Base-by-base conservation (phyloP, 2,888 invertebrate genomes). In the Hydrotaea diabolus region DNA sequence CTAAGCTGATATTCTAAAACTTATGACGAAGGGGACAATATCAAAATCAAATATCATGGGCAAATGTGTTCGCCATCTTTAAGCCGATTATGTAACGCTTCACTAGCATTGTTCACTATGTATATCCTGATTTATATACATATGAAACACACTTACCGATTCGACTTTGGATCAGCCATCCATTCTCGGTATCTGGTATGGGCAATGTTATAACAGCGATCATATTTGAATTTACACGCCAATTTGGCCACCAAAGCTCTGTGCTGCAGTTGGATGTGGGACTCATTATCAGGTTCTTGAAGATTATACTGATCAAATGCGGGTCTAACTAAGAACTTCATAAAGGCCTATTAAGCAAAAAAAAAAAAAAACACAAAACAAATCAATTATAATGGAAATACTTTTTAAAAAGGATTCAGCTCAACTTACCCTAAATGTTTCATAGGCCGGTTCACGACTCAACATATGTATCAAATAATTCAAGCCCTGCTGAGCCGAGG, bases 381-480 rank as follows among this genome's bases (percentile, higher is more conserved):
- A 2, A 7, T 31, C 31, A 31, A 31, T 31, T 31, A 31, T 4
- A 31, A 4, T 31, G 31, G 31, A 2, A 31, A 31, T 4, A 2
- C 31, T 7, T 4, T 31, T 4, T 31, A 2, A 31, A 7, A 31
- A 31, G 31, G 7, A 31, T n/a, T 31, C 31, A 31, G 31, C 31
- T 31, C 19, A 13, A 43, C 89, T 89, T 91, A 94, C 95, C 91
- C 94, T 93, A 88, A 94, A 95, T 0, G 93, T 91, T 79, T 94
- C 95, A 89, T 93, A 95, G 59, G 93, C 93, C 2, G 94, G 93
- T 17, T 94, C 94, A n/a, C 93, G 92, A 19, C 93, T 92, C 66
- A 95, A 88, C 93, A 94, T 94, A 82, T 93, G 92, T 72, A 93
- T 93, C 49, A 96, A 90, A 90, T 93, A 95, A 66, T 90, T 92